Evolutionary conservation across 2,888 invertebrate genomes (phyloP), one percentile per base, ranked within the genome.

Genomic region (Hesperia comma): DNA sequence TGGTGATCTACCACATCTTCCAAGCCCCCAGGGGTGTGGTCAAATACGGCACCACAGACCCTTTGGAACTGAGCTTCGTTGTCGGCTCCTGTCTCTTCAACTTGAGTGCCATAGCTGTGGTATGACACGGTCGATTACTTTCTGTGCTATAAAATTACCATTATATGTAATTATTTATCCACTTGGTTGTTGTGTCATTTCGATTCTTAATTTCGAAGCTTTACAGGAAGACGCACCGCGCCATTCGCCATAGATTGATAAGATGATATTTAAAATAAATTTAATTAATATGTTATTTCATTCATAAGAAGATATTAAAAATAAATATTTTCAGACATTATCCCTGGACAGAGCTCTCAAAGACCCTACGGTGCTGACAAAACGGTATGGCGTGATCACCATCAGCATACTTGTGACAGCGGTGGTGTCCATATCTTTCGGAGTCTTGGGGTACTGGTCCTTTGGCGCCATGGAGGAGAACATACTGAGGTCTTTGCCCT

Each of bases 401-500:
- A 61, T 83, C 4, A 81, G 83, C 0, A 77, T 85, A 58, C 26
- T 77, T 5, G 46, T 79, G 0, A 77, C 81, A 2, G 75, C 79
- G 0, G 5, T 75, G 0, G 51, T 81, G 0, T 71, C 79, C 0
- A 77, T 77, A 0, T 14, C 81, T 0, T 82, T 86, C 51, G 84
- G 85, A 0, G 61, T 67, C 0, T 61, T 83, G 12, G 83, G 86
- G 1, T 85, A 84, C 68, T 84, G 82, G 82, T 75, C 83, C 0
- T 85, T 81, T 56, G 86, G 86, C 0, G 70, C 73, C 0, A 83
- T 87, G 84, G 86, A 86, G 40, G 86, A 86, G 54, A 87, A 86
- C 56, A 72, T 87, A 0, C 70, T 87, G 6, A 72, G 86, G 70
- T 81, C 79, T 5, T 69, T 87, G 56, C 84, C 85, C 0, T 85